Evolutionary conservation across 1,140 invertebrate species (phyloP), one percentile per base, ranked within the genome.

Genomic region (Rhyzopertha dominica): DNA sequence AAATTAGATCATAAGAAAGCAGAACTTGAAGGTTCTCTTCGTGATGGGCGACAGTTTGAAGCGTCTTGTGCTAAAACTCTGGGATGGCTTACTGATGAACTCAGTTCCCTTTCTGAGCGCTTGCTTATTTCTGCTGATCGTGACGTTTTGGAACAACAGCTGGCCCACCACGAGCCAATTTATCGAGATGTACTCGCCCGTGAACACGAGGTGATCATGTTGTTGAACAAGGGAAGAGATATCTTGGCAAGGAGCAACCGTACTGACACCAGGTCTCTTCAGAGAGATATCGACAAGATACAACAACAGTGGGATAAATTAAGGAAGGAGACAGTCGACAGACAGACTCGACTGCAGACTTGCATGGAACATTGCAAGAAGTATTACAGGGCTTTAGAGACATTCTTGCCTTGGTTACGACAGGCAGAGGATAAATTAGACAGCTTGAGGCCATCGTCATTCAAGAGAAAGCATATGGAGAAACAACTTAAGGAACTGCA

Each of bases 141-240:
- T 28, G 82, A 86, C 39, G 78, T 85, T 38, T 72, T 97, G 3
- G 84, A 87, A 54, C 82, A 90, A 60, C 93, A 96, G 72, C 73
- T 93, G 23, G 81, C 85, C 50, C 80, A 87, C 38, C 90, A 94
- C 62, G 90, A 93, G 68, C 88, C 89, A 1, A 75, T 91, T 12
- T 94, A 95, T 62, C 76, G 86, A 44, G 87, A 93, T 58, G 85
- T 94, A 1, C 83, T 92, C 70, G 78, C 82, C 37, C 84, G 90
- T 48, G 92, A 95, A 62, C 90, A 95, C 58, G 91, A 95, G 72
- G 82, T 95, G 0, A 91, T 94, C 47, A 92, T 95, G 87, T 73
- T 96, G 3, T 67, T 95, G 13, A 92, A 95, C 59, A 95, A 94
- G 70, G 94, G 92, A 50, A 74, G 81, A 42, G 87, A 90, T 53